phyloP scores from a whole-genome alignment of 2,888 invertebrate species.

The Charanyca ferruginea region DNA sequence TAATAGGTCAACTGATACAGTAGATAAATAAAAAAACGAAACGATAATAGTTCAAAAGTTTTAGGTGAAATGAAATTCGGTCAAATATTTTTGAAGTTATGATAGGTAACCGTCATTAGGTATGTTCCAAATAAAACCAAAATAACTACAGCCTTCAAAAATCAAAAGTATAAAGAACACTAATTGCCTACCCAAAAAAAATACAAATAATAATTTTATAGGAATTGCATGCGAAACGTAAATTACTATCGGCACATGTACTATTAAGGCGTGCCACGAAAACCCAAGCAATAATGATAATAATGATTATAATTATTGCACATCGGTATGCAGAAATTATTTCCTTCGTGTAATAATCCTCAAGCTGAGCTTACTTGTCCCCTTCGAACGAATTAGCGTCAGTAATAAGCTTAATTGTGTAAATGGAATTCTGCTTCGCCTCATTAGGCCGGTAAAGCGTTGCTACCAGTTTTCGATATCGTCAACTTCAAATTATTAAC shows the following conservation, averaged over 20 bases:
- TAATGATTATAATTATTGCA: slow-evolving; percentile 80
- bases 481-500: slow-evolving; percentile 69
- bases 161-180: slow-evolving; percentile 36
- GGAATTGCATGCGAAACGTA: slow-evolving; percentile 73
- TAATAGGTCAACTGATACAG: no score
- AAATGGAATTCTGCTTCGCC: slow-evolving; percentile 77
- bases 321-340: slow-evolving; percentile 82
- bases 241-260: slow-evolving; percentile 68
- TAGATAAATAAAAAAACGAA: no score
- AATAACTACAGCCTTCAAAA: slow-evolving; percentile 7
- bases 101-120: no score
- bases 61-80: no score
- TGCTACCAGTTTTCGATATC: slow-evolving; percentile 70
- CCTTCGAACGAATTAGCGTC: slow-evolving; percentile 80
- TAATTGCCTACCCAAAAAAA: slow-evolving; percentile 55
- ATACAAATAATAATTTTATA: slow-evolving; percentile 70
- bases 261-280: slow-evolving; percentile 70
- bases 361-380: slow-evolving; percentile 84
- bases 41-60: no score
- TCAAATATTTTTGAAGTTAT: no score
- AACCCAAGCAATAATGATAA: slow-evolving; percentile 74
- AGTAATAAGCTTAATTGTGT: slow-evolving; percentile 84
- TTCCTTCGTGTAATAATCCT: slow-evolving; percentile 71
- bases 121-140: slow-evolving; percentile 9
- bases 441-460: slow-evolving; percentile 69